phyloP scores from a whole-genome alignment of 2,888 invertebrate species.

The Parnassius mnemosyne region DNA sequence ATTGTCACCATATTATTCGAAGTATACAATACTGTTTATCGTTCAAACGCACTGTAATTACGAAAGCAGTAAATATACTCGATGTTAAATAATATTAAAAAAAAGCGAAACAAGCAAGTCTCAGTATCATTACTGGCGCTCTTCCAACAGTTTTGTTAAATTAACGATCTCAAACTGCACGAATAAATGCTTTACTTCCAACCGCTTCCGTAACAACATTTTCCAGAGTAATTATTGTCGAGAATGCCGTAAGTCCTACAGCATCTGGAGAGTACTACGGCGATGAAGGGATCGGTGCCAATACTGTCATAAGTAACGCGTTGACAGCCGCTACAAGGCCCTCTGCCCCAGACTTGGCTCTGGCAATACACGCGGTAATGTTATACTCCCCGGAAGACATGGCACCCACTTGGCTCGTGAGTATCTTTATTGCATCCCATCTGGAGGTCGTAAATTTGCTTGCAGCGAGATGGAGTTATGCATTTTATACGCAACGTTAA shows the following conservation, averaged over 20 bases:
- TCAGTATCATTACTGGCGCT: slow-evolving; percentile 24
- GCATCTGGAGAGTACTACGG: slow-evolving; percentile 54
- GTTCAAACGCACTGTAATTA: slow-evolving; percentile 16
- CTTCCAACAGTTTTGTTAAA: slow-evolving; percentile 22
- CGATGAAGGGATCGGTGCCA: slow-evolving; percentile 55
- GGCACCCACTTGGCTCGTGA: slow-evolving; percentile 61
- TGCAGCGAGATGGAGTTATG: too few relatives aligned
- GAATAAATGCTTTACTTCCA: slow-evolving; percentile 11
- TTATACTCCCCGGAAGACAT: slow-evolving; percentile 52
- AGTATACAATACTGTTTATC: neutral
- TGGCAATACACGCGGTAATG: slow-evolving; percentile 52
- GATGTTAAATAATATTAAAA: neutral
- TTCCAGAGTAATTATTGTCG: slow-evolving; percentile 45
- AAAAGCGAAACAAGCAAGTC: neutral
- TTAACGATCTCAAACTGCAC: slow-evolving; percentile 17
- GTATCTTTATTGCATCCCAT: slow-evolving; percentile 32
- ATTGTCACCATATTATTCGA: slow-evolving; percentile 2
- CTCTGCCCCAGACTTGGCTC: slow-evolving; percentile 50
- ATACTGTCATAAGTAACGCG: slow-evolving; percentile 56
- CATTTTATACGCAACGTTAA: too few relatives aligned
- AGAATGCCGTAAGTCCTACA: slow-evolving; percentile 47
- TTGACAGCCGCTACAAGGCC: slow-evolving; percentile 41
- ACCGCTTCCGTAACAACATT: neutral
- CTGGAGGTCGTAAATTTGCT: slow-evolving; percentile 25
- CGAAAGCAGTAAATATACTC: slow-evolving; percentile 17